Base-by-base conservation (phyloP, 2,113 vertebrate genomes). In the Donacobius atricapilla region DNA sequence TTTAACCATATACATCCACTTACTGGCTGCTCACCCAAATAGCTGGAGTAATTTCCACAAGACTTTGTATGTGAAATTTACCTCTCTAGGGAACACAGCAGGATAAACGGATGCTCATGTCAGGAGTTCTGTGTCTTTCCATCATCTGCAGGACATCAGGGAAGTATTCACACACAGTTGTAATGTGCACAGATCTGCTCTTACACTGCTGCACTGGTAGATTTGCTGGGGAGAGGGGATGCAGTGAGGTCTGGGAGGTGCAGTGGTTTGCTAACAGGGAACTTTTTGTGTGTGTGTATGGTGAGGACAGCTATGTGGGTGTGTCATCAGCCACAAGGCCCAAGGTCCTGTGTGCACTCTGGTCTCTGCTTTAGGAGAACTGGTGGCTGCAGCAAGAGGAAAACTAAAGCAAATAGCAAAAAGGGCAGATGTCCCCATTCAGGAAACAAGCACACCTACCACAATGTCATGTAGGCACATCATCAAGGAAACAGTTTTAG, bases 41-140 rank as follows among this genome's bases (percentile, higher is more conserved):
- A 27, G 20, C 17, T 72, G 40, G 27, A 80, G 8, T 45, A 17
- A 63, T 33, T 83, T 27, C 8, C 40, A 13, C 64, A 51, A 50
- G 35, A 42, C 1, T 54, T 83, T 53, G 7, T 45, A 27, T 1
- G 0, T n/a, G 6, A 21, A 28, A 45, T 15, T 48, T 61, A 39
- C 18, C 10, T 90, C 21, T 22, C 15, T 13, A 24, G 9, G 35
- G 22, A 72, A 20, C 8, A 25, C 0, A 0, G 6, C 37, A 48
- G 22, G 48, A 37, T 25, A 54, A 73, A 56, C 19, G 16, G 8
- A 31, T 1, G 1, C 6, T 33, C 17, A 7, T 37, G 6, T 33
- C 5, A 35, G 45, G 21, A 60, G 4, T 10, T 86, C 53, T 65
- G 5, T 69, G 23, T 44, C 18, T 77, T 76, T 89, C 61, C 53